Percentiles rank a stretch among this genome's conserved stretches.
These are phyloP conservation scores for Tragelaphus strepsiceros DNA, from an alignment of 2,113 vertebrate species.

Conservation along the genomic window DNA sequence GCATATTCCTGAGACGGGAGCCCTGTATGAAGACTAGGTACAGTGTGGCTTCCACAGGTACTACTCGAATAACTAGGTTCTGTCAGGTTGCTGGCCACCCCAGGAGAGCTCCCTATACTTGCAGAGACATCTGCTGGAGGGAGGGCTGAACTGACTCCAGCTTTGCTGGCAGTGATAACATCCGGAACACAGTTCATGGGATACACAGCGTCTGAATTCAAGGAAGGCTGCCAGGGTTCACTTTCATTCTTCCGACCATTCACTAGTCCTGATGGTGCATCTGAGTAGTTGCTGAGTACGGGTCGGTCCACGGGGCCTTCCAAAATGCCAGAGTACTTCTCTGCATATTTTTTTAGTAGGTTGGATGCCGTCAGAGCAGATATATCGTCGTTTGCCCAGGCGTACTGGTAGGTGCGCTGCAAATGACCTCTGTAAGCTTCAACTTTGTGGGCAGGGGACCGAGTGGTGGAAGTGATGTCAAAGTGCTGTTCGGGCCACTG, in stretches of 20 bases:
- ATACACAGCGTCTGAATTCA: constrained; percentile 92
- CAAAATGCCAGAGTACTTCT: constrained; percentile 98
- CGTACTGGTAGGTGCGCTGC: constrained; percentile 98
- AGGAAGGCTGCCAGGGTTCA: constrained; percentile 91
- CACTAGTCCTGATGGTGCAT: constrained; percentile 89
- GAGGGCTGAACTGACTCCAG: constrained; percentile 92
- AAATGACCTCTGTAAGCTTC: constrained; percentile 97
- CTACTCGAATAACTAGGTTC: constrained; percentile 96
- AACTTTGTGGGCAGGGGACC: constrained; percentile 98
- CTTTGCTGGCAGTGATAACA: constrained; percentile 94
- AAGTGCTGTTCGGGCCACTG: constrained; percentile 99
- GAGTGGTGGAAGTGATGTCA: constrained; percentile 97
- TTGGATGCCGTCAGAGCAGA: constrained; percentile 98
- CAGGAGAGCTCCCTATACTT: constrained; percentile 94
- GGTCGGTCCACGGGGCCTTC: constrained; percentile 93
- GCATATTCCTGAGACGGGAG: constrained; percentile 99
- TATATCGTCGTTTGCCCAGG: constrained; percentile 99
- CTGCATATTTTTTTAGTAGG: constrained; percentile 98
- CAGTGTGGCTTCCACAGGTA: constrained; percentile 95
- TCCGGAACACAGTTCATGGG: constrained; percentile 97
- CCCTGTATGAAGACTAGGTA: constrained; percentile 93
- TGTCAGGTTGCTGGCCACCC: constrained; percentile 93
- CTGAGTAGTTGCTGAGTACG: constrained; percentile 93
- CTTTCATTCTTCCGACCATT: constrained; percentile 96
- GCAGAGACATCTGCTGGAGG: constrained; percentile 93